These are phyloP conservation scores for Apocheima hispidaria DNA, from an alignment of 2,888 invertebrate species.

Conservation along the genomic window DNA sequence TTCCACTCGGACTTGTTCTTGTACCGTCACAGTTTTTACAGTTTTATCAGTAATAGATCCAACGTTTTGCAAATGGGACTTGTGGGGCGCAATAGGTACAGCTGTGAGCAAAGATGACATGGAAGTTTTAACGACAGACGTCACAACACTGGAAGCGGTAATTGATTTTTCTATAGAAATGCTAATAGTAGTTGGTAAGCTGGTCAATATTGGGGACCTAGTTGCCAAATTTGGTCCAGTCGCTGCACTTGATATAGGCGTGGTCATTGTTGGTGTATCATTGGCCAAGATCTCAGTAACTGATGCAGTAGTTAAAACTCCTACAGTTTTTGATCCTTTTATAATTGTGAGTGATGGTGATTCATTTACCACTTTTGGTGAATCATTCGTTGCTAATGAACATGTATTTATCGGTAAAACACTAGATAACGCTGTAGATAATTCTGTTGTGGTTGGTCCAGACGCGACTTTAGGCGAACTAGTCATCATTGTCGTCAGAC, in stretches of 20 bases:
- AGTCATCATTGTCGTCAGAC: not conserved
- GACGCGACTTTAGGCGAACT: not conserved
- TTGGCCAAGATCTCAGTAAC: not conserved
- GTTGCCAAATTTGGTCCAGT: not conserved
- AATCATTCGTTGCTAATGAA: not conserved
- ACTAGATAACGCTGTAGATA: not conserved
- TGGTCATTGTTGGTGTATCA: not conserved
- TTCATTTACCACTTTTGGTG: not conserved
- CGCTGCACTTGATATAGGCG: not conserved
- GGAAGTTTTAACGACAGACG: conserved; percentile 3
- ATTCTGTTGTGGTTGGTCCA: not conserved
- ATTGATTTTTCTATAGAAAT: not conserved
- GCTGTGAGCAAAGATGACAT: conserved; percentile 11
- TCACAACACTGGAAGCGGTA: not conserved
- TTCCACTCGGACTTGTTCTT: not conserved
- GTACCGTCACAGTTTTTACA: not conserved
- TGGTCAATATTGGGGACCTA: not conserved
- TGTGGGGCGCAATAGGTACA: conserved; percentile 2
- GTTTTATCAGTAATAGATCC: not conserved
- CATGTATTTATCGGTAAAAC: not conserved
- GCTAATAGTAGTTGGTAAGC: not conserved
- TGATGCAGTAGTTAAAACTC: not conserved
- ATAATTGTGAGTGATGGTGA: not conserved
- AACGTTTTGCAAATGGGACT: not conserved
- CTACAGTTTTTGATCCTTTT: conserved; percentile 1